Conservation (phyloP, 2,113 vertebrate genomes). For the Microcebus tavaratra region DNA sequence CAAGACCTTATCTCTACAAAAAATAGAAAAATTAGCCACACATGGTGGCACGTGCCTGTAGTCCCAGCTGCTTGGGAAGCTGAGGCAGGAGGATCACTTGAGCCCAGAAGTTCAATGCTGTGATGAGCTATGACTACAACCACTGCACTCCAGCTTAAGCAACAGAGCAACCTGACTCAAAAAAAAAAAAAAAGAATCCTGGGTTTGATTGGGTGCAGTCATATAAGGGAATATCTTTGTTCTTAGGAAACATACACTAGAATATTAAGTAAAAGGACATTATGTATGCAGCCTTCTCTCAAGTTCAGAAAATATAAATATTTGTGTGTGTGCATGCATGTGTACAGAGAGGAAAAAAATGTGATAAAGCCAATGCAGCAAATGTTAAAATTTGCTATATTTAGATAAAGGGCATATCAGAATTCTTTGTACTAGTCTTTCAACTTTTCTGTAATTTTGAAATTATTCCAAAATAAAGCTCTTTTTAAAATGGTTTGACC, state of each 20-base stretch:
- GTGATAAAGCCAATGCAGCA: background rate
- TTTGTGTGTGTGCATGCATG: background rate
- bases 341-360: background rate
- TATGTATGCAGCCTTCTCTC: background rate
- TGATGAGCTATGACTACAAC: no score
- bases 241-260: background rate
- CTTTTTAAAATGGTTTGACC: background rate
- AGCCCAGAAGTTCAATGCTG: no score
- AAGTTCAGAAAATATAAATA: background rate
- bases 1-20: background rate
- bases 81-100: no score
- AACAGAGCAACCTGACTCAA: background rate
- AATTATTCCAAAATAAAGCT: conserved; percentile 50
- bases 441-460: conserved; percentile 36
- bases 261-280: background rate
- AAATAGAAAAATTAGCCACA: background rate
- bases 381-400: conserved; percentile 37
- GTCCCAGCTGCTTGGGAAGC: no score
- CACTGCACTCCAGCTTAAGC: no score
- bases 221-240: background rate
- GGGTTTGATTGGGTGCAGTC: no score
- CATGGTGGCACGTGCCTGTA: no score
- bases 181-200: background rate
- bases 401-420: background rate
- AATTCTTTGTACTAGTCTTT: background rate